A percentile compares a stretch with the other conserved stretches of the same genome.
These are phyloP conservation scores for Sycophaga agraensis DNA, from an alignment of 1,140 invertebrate genomes.

Conservation along the genomic window DNA sequence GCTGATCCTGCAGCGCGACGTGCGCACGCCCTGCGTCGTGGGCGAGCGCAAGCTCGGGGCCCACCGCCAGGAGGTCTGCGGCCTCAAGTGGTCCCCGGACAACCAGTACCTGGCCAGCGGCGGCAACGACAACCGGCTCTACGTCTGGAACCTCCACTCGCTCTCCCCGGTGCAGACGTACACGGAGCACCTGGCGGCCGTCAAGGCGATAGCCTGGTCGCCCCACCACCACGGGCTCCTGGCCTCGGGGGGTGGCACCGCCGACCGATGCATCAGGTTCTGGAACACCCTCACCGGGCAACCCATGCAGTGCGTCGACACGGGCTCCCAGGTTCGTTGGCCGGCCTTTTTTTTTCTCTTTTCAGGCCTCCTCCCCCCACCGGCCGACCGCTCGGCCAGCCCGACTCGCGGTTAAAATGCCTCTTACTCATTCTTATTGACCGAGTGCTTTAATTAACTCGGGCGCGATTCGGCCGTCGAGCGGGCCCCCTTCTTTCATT, in stretches of 20 bases:
- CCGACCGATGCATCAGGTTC: conserved; percentile 96
- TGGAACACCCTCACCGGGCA: conserved; percentile 99
- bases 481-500: too few species aligned
- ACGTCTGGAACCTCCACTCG: conserved; percentile 96
- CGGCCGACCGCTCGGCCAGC: too few species aligned
- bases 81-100: conserved; percentile 99
- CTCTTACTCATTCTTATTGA: too few species aligned
- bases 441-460: not conserved
- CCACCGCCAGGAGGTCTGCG: conserved; percentile 97
- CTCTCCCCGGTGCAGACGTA: conserved; percentile 92
- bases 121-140: conserved; percentile 97
- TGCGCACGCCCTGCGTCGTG: conserved; percentile 79
- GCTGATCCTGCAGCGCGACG: conserved; percentile 92
- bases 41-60: conserved; percentile 80
- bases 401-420: not conserved
- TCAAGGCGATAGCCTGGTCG: conserved; percentile 99
- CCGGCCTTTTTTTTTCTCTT: too few species aligned
- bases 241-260: conserved; percentile 97
- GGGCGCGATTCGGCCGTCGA: too few species aligned
- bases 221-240: conserved; percentile 98
- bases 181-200: conserved; percentile 96
- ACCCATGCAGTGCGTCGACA: conserved; percentile 98
- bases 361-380: not conserved
- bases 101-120: conserved; percentile 97
- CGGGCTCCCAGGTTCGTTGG: conserved; percentile 81